Evolutionary conservation across 2,888 invertebrate species (phyloP).

Genomic region (Agrochola circellaris): DNA sequence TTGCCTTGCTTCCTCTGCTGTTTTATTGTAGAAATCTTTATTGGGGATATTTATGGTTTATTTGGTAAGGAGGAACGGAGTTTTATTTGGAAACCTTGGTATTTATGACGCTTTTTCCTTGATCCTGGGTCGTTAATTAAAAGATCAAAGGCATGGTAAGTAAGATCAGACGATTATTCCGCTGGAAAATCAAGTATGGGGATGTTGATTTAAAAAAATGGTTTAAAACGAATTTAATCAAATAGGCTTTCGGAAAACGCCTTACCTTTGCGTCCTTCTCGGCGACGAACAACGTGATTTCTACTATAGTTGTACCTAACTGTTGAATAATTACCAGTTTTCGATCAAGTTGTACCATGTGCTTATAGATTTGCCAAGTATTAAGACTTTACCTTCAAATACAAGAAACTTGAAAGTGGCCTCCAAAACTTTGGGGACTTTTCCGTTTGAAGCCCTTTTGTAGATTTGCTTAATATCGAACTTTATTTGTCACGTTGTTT

Average conservation of each 20-base stretch:
- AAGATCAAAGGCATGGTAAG: background rate
- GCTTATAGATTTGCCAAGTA: constrained; percentile 39
- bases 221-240: background rate
- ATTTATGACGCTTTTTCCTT: constrained; percentile 13
- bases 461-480: constrained; percentile 44
- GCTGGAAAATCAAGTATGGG: background rate
- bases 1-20: constrained; percentile 24
- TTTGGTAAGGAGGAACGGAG: background rate
- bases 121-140: background rate
- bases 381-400: constrained; percentile 46
- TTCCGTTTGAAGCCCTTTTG: constrained; percentile 47
- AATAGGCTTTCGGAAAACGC: background rate
- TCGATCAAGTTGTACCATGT: constrained; percentile 13
- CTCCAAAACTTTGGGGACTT: constrained; percentile 37
- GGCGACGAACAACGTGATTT: background rate
- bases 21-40: constrained; percentile 27
- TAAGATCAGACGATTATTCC: background rate
- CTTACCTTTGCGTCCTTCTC: background rate
- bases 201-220: background rate
- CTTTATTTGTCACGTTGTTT: constrained; percentile 50
- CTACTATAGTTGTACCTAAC: background rate
- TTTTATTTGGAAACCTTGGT: constrained; percentile 38
- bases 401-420: constrained; percentile 51
- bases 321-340: background rate
- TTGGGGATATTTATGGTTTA: background rate